Conservation (phyloP, 1,140 invertebrate genomes). For the Drosophila sp. region DNA sequence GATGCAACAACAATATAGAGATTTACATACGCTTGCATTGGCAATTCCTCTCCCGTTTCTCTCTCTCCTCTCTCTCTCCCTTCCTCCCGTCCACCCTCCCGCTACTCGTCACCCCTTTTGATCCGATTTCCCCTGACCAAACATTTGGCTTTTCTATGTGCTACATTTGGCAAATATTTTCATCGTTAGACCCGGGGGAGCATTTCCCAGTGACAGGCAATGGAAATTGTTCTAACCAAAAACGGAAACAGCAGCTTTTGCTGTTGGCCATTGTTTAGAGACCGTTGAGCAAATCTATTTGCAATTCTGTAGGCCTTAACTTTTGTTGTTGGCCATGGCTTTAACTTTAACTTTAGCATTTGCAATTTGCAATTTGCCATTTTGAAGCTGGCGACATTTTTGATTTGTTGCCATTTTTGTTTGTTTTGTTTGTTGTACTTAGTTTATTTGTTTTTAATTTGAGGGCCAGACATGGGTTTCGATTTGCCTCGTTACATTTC, state of each 20-base stretch:
- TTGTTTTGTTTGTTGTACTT: slow-evolving; percentile 6
- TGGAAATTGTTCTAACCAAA: slow-evolving; percentile 48
- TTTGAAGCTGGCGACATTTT: slow-evolving; percentile 36
- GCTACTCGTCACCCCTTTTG: neutral
- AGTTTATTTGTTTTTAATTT: slow-evolving; percentile 70
- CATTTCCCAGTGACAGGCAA: slow-evolving; percentile 32
- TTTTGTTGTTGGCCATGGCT: neutral
- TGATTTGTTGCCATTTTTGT: slow-evolving; percentile 44
- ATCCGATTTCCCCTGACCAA: neutral
- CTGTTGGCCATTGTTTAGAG: slow-evolving; percentile 46
- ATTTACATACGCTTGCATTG: slow-evolving; percentile 52
- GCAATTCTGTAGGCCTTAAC: slow-evolving; percentile 31
- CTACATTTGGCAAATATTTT: slow-evolving; percentile 57
- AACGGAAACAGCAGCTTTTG: slow-evolving; percentile 51
- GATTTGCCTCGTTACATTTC: slow-evolving; percentile 50
- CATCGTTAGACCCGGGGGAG: slow-evolving; percentile 30
- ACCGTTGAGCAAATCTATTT: slow-evolving; percentile 26
- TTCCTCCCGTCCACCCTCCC: neutral
- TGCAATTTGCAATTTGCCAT: neutral
- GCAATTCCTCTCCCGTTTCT: neutral
- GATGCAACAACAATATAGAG: slow-evolving; percentile 51
- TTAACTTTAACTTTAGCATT: too few relatives aligned
- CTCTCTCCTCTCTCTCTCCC: neutral
- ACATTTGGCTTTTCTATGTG: slow-evolving; percentile 33
- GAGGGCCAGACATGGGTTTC: slow-evolving; percentile 36